Evolutionary conservation across 2,113 vertebrate species (phyloP), one percentile per base, ranked within the genome.

Genomic region (Acinonyx jubatus): DNA sequence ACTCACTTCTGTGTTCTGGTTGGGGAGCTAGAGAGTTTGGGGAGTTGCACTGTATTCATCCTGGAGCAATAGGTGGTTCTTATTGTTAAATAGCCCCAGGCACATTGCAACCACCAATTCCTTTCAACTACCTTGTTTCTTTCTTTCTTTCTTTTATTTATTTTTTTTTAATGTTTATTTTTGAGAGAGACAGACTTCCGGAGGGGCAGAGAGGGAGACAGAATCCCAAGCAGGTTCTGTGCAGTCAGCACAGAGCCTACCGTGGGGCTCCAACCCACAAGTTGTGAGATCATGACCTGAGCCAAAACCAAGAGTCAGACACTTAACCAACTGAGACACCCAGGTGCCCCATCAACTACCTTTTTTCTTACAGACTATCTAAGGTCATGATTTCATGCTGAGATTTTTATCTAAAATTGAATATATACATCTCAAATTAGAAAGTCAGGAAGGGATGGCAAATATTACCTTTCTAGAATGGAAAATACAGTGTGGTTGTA

Each of bases 341-440:
- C 57, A 61, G 57, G 57, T 7, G 8, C 57, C 57, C 57, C 57
- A 9, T 81, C 41, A 76, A 1, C 66, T n/a, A 38, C 6, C 69
- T 82, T 76, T 3, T 69, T 96, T 89, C 68, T 93, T 69, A 14
- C 1, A 29, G 38, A 2, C 69, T 65, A 4, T 48, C 27, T 82
- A 31, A 80, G 21, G 29, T 95, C 36, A 25, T 80, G 69, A 68
- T 73, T 89, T 93, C n/a, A 68, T 61, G 41, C 10, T 76, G 78
- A 93, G 27, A 69, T 33, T 93, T 94, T 81, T 79, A n/a, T 63
- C 81, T 82, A 91, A 91, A 94, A 83, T 66, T 84, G 25, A 88
- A 69, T 7, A 38, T 79, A 10, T 3, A 63, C 16, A 68, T 48
- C 13, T 92, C n/a, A 76, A 66, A 25, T 87, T 82, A 97, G 93